Base-by-base conservation (phyloP, 2,113 vertebrate species). In the Castor canadensis region DNA sequence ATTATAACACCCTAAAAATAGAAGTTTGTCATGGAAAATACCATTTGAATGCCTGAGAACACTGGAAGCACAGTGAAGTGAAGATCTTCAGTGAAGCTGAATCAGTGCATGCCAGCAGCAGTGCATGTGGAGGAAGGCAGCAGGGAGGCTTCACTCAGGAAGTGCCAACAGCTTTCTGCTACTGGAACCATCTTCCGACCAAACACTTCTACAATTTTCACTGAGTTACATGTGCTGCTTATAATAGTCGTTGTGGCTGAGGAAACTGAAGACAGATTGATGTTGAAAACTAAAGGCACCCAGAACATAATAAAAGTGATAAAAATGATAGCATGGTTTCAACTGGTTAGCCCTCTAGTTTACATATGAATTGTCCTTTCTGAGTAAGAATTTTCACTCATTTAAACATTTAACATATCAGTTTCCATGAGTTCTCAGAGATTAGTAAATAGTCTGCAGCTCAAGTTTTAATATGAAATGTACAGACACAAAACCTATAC, bases 11-110 rank as follows among this genome's bases (percentile, higher is more conserved):
- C 32, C 64, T 93, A 72, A 87, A 80, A 69, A 91, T 73, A 94
- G 77, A 91, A 87, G 38, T 47, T 91, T 93, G 56, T 80, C 76
- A 89, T 85, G 79, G 83, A 26, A 94, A 85, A 87, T 85, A 60
- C 35, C 71, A 69, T 10, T 79, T 76, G 81, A 89, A 58, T 62
- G 9, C n/a, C 52, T 32, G 38, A 83, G 86, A 69, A 60, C 22
- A 32, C 28, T 12, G 16, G 54, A 49, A 43, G 32, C 58, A 35
- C 32, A 56, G 20, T 73, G 38, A 82, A 64, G 45, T 58, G 77
- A 88, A 76, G 62, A 58, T 54, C 6, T 54, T 80, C 43, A 28
- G 11, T 40, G 81, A 16, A 66, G 60, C 79, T 49, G 58, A 67
- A 17, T 30, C 30, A 56, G n/a, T 66, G 17, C 35, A 15, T 24